Conservation (phyloP, 2,113 vertebrate species). For the Helogale parvula region DNA sequence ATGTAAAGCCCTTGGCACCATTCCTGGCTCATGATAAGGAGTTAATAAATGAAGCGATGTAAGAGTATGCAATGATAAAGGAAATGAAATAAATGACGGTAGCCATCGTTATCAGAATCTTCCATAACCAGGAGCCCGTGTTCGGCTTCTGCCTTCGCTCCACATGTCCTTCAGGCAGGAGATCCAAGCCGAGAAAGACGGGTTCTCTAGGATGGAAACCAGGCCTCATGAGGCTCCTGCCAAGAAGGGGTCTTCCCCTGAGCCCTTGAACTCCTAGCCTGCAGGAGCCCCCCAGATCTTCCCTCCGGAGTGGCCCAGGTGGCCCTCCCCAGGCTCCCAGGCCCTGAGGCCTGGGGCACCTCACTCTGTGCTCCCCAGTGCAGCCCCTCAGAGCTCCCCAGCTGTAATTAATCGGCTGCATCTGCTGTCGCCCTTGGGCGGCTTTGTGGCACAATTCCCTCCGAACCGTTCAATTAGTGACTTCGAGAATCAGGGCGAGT, state of each 20-base stretch:
- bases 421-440: conserved; percentile 90
- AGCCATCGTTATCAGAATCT: neutral
- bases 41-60: neutral
- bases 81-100: neutral
- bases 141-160: neutral
- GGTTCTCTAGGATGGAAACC: neutral
- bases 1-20: neutral
- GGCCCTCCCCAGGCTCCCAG: neutral
- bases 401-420: conserved; percentile 94
- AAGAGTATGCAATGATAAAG: neutral
- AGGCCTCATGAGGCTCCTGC: neutral
- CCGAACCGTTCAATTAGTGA: conserved; percentile 94
- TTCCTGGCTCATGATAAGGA: neutral
- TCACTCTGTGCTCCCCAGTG: neutral
- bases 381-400: conserved; percentile 82
- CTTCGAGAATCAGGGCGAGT: conserved; percentile 91
- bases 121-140: neutral
- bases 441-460: conserved; percentile 94
- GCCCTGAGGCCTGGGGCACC: conserved; percentile 60
- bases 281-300: neutral
- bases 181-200: neutral
- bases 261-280: neutral
- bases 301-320: neutral
- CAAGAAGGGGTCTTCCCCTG: neutral
- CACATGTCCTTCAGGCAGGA: neutral